These are phyloP conservation scores for Drosophila bifasciata DNA, from an alignment of 1,140 invertebrate genomes.

Conservation along the genomic window DNA sequence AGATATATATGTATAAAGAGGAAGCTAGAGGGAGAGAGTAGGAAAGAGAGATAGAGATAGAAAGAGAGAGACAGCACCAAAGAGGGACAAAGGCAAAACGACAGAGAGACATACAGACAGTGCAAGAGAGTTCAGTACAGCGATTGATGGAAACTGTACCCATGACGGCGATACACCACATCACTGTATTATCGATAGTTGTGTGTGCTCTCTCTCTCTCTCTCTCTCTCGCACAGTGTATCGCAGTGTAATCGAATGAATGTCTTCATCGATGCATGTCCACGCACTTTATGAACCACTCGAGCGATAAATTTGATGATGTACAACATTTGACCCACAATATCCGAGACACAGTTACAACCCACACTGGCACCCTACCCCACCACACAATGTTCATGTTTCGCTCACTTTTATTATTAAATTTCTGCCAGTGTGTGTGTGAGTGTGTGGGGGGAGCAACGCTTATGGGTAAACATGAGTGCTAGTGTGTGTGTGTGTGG, in stretches of 20 bases:
- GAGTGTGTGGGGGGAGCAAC: constrained; percentile 11
- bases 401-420: constrained; percentile 20
- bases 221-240: too few species aligned
- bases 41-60: too few species aligned
- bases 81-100: too few species aligned
- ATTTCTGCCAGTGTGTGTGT: constrained; percentile 1
- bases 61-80: too few species aligned
- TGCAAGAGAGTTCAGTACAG: too few species aligned
- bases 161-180: constrained; percentile 3
- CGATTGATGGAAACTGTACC: neutral
- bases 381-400: too few species aligned
- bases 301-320: constrained; percentile 73
- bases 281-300: constrained; percentile 62
- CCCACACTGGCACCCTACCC: too few species aligned
- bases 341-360: too few species aligned
- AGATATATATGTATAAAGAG: neutral
- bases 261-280: constrained; percentile 45
- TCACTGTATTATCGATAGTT: constrained; percentile 73
- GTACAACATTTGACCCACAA: constrained; percentile 58
- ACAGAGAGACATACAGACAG: too few species aligned
- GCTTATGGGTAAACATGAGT: constrained; percentile 44
- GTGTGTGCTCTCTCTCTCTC: too few species aligned
- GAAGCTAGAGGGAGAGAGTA: neutral
- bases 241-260: constrained; percentile 37
- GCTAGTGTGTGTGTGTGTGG: too few species aligned